Base-by-base conservation (phyloP, 2,797 vertebrate species). In the Caiman crocodilus region DNA sequence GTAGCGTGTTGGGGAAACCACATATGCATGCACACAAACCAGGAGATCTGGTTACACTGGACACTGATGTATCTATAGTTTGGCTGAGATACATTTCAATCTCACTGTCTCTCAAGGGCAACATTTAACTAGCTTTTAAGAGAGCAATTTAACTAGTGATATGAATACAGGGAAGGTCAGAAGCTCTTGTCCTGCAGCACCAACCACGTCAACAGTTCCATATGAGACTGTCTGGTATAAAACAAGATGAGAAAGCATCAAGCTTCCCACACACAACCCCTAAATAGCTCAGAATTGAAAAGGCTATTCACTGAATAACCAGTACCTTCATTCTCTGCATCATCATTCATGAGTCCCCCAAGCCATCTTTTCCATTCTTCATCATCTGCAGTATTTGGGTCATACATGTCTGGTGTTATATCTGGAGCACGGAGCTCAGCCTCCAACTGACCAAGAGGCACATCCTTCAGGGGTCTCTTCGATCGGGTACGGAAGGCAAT, bases 321-420 rank as follows among this genome's bases (percentile, higher is more conserved):
- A 12, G 25, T 82, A 99, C 99, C 99, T 97, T 99, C 99, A 0
- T 98, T 98, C 14, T 98, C 99, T 84, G 99, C 97, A 1, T 99
- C 98, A 0, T 98, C 98, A 0, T 98, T 98, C 98, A 99, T 98
- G 61, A 99, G 98, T 7, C 99, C 98, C 61, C 98, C 97, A 4
- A 99, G 98, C 99, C 99, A 99, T 42, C 97, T 94, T 3, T 98
- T 98, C 99, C 99, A 99, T 12, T 99, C 98, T 7, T 98, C 98
- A 26, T 99, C 99, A 25, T 99, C 98, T 3, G 96, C 98, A 16
- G 98, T 97, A 12, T 97, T 98, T 63, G 97, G 96, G 63, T 99
- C 99, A 0, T 99, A 99, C 99, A 99, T 99, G 93, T 99, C 99
- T 0, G 99, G 98, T 0, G 99, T 99, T 96, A 99, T 99, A 65